phyloP scores from a whole-genome alignment of 53 echinoderm and acorn worm species.

The Arbacia lixula region DNA sequence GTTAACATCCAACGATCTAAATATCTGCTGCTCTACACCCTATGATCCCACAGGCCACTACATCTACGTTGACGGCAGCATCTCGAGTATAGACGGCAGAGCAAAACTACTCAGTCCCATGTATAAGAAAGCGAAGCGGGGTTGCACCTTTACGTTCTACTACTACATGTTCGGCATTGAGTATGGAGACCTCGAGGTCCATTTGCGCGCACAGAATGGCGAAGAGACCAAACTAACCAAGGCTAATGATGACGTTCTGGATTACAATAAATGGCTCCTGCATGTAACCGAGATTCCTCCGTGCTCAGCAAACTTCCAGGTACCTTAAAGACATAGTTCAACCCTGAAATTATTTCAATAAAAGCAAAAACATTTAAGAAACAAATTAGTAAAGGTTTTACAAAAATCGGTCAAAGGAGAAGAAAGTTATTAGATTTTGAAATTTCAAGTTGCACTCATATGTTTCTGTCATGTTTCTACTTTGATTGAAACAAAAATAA shows the following conservation, averaged over 20 bases:
- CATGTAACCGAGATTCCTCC: conserved; percentile 65
- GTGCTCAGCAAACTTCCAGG: conserved; percentile 82
- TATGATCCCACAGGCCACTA: conserved; percentile 67
- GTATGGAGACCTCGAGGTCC: conserved; percentile 67
- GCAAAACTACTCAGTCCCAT: conserved; percentile 66
- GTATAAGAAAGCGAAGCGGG: conserved; percentile 65
- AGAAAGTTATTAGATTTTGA: no score
- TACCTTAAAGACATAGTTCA: no score
- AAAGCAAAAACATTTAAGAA: no score
- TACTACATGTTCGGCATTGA: conserved; percentile 87
- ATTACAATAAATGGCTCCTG: conserved; percentile 72
- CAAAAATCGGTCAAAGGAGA: no score
- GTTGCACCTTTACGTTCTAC: conserved; percentile 72
- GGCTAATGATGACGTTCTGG: conserved; percentile 55
- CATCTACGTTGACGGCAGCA: conserved; percentile 81
- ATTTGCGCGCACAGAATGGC: conserved; percentile 12
- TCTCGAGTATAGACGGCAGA: conserved; percentile 51
- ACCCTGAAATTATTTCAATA: no score
- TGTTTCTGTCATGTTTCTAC: no score
- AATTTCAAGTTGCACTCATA: no score
- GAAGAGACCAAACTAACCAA: conserved; percentile 61
- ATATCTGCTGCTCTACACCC: no score
- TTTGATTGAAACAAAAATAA: no score
- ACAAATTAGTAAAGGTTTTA: no score
- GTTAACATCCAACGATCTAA: no score